Evolutionary conservation across 1,140 invertebrate species (phyloP).

Genomic region (Brachionus plicatilis): DNA sequence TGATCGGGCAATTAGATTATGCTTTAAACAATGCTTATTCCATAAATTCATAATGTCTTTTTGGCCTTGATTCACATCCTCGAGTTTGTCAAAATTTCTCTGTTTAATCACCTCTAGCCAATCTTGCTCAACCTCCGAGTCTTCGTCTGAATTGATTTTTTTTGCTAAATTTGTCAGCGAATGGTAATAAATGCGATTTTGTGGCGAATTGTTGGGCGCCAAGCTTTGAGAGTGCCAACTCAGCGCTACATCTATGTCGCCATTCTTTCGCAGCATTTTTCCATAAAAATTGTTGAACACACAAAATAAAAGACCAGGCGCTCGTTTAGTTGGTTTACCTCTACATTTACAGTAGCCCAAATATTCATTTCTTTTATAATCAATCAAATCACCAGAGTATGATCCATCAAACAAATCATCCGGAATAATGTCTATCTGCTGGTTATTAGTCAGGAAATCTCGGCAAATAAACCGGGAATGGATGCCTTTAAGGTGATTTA

Average conservation of each 20-base stretch:
- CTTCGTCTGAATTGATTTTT: background rate
- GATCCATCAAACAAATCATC: slow-evolving; percentile 15
- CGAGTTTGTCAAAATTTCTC: background rate
- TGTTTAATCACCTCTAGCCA: background rate
- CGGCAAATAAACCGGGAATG: background rate
- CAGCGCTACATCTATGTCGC: background rate
- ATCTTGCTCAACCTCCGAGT: background rate
- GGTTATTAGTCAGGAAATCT: background rate
- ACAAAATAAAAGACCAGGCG: background rate
- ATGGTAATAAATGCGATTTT: slow-evolving; percentile 75
- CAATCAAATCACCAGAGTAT: background rate
- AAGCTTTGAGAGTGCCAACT: background rate
- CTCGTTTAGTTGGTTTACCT: background rate
- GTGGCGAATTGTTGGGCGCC: background rate
- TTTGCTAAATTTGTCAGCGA: slow-evolving; percentile 78
- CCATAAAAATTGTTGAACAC: background rate
- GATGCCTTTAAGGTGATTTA: background rate
- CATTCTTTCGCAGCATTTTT: background rate
- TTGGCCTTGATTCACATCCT: slow-evolving; percentile 33
- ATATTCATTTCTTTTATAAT: background rate
- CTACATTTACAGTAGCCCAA: background rate
- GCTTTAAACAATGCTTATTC: background rate
- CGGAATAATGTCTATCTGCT: background rate
- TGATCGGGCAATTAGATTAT: slow-evolving; percentile 1
- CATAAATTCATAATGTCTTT: slow-evolving; percentile 26